Evolutionary conservation across 2,113 vertebrate genomes (phyloP).

Genomic region (Egretta garzetta): DNA sequence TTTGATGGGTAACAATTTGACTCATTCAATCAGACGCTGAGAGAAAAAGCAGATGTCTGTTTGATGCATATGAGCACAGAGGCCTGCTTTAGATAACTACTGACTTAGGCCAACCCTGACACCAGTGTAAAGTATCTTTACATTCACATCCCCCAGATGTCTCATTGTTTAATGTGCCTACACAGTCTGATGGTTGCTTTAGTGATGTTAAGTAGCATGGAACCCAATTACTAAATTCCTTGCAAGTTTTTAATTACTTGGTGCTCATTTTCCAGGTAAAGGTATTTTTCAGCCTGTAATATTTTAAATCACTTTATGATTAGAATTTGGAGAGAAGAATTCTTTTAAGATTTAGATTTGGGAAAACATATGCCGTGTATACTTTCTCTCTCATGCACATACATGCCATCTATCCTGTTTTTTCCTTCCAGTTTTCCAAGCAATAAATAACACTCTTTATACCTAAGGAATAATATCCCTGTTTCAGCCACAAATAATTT

Average conservation of each 20-base stretch:
- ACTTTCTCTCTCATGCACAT: background rate
- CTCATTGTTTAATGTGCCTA: background rate
- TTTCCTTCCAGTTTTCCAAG: background rate
- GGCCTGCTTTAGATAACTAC: background rate
- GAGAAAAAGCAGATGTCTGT: background rate
- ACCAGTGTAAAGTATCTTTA: background rate
- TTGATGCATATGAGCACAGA: background rate
- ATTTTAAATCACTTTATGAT: background rate
- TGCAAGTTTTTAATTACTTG: background rate
- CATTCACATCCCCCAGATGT: background rate
- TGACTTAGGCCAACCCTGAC: background rate
- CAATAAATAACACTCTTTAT: background rate
- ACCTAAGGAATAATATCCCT: background rate
- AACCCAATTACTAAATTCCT: background rate
- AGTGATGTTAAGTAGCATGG: background rate
- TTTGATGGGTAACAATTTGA: background rate
- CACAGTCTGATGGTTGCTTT: background rate
- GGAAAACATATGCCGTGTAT: background rate
- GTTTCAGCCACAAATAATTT: background rate
- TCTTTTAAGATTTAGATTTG: background rate
- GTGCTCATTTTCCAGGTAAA: background rate
- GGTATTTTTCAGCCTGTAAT: background rate
- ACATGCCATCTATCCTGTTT: fast-evolving
- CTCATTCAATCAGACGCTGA: background rate
- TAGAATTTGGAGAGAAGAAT: background rate